These are phyloP conservation scores for Pipistrellus nathusii DNA, from an alignment of 2,797 vertebrate genomes.

Conservation along the genomic window DNA sequence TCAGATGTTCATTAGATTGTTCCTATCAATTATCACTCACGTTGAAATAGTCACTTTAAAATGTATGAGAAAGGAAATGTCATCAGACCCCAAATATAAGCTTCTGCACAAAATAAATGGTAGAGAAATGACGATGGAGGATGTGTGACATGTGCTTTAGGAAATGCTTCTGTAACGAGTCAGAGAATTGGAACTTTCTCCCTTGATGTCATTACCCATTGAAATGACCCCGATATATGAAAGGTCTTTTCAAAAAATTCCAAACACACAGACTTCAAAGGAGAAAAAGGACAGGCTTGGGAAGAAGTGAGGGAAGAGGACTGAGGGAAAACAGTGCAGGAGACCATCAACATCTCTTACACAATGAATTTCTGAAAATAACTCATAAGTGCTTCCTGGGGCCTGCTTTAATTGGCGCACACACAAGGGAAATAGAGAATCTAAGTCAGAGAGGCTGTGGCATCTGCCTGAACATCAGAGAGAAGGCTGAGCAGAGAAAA, in stretches of 20 bases:
- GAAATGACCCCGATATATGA: neutral
- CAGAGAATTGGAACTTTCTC: neutral
- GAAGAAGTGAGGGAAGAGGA: neutral
- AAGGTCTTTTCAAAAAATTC: constrained; percentile 16
- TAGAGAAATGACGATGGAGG: constrained; percentile 7
- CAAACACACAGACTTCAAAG: constrained; percentile 46
- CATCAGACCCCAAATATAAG: neutral
- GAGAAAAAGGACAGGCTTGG: neutral
- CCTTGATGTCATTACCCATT: constrained; percentile 21
- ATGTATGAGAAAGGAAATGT: neutral
- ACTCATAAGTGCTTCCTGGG: constrained; percentile 39
- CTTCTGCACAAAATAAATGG: constrained; percentile 30
- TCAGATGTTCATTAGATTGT: neutral
- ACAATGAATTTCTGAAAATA: constrained; percentile 54
- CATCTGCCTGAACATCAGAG: neutral
- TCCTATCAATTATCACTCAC: neutral
- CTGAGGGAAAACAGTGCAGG: neutral
- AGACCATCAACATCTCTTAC: neutral
- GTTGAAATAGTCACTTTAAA: constrained; percentile 20
- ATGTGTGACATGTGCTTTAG: neutral
- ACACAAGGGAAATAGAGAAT: constrained; percentile 64
- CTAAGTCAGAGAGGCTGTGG: neutral
- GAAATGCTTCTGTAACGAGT: constrained; percentile 61
- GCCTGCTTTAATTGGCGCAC: constrained; percentile 69
- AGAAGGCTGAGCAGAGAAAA: neutral